Evolutionary conservation across 2,797 vertebrate genomes (phyloP), one percentile per base, ranked within the genome.

Genomic region (Podarcis lilfordi): DNA sequence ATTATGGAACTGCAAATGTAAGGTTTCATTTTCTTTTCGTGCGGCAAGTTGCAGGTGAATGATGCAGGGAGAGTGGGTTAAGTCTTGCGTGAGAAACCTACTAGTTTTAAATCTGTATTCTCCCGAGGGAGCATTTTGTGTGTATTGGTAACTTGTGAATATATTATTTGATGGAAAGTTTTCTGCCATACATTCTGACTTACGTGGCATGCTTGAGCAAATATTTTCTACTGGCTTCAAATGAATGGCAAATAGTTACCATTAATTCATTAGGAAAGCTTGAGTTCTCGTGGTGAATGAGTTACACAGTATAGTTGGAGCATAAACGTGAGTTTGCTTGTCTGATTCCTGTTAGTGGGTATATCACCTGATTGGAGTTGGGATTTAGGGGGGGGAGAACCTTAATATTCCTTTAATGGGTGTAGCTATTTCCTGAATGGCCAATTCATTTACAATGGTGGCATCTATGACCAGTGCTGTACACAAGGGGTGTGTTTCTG

Each of bases 241-340:
- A 92, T 94, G 90, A 91, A 93, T 84, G 89, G 88, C 50, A 29
- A 90, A 85, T 82, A 0, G 74, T 94, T 94, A 90, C 92, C 81
- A 27, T 69, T 66, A 23, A 72, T 85, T 93, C 68, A 50, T 92
- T 93, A 91, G 76, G 89, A 7, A 21, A 19, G 7, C 19, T 91
- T 29, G 25, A 55, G 50, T 55, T 23, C 37, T 82, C 27, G 5
- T 68, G 61, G 11, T 7, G 61, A 29, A 37, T 68, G 25, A 29
- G 4, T 43, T 82, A 37, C 35, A 40, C 3, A 1, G 23, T 37
- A 23, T 27, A 8, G 23, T 81, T n/a, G n/a, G 29, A n/a, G 29
- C 15, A 59, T 40, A 13, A 72, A 10, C 7, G 8, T 35, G 19
- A 25, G 21, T 74, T 74, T 74, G 45, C 21, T 37, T 72, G 43